Evolutionary conservation across 2,113 vertebrate genomes (phyloP), one percentile per base, ranked within the genome.

Genomic region (Pimephales promelas): DNA sequence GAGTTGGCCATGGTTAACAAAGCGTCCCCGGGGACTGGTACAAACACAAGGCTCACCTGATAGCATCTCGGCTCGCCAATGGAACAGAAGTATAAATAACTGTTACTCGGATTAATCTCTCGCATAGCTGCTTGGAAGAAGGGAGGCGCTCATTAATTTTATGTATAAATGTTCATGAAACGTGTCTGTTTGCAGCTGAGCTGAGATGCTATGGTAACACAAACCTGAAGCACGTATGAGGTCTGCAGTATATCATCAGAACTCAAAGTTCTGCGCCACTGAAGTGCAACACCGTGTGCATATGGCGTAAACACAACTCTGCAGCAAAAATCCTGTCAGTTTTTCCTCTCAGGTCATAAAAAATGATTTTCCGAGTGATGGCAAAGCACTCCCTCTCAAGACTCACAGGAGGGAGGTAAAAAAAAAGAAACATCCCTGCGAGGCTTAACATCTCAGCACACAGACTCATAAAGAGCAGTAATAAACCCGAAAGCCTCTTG

Each of bases 401-500:
- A 59, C 75, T 84, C 31, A 36, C 34, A 75, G 14, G 13, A 49
- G 26, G 11, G 59, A 28, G 34, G 11, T 31, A 54, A 62, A 26
- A 64, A 45, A 40, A 59, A 59, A 77, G 52, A 77, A 34, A 77
- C 52, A 59, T 57, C 76, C 47, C 83, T 52, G 61, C 74, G 47
- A 62, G 71, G 79, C 85, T 85, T 36, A 34, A 84, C 84, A 82
- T 81, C 56, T 62, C 56, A 26, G 73, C 88, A 79, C 79, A 82
- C 31, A 87, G 31, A 72, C 87, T 87, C 88, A 88, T 90, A 88
- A 87, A 85, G 88, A 87, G 40, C 10, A 86, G 79, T 85, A 88
- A 89, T 89, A 89, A 91, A 90, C 85, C 84, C 88, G 82, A 83
- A 84, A 79, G 70, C 86, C 88, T 88, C 86, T 87, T 76, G 88